Conservation (phyloP, 2,888 invertebrate species). For the Lasioglossum pauxillum region DNA sequence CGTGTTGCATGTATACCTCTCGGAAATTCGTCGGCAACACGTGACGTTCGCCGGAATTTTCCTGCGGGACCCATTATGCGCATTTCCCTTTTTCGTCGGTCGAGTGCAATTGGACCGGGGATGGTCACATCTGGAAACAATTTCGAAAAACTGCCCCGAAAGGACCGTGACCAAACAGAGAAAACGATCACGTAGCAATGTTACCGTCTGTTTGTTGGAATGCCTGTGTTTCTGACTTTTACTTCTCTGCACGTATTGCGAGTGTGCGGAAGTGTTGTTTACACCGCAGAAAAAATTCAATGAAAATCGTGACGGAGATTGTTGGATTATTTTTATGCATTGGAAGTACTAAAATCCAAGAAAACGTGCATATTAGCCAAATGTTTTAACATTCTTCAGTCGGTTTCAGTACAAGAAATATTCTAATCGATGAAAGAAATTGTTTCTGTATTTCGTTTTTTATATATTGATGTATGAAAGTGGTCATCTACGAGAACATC, state of each 20-base stretch:
- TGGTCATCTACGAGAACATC: too few relatives aligned
- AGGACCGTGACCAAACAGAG: not conserved
- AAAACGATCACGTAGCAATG: not conserved
- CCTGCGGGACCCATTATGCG: conserved; percentile 22
- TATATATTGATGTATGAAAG: not conserved
- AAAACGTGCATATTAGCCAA: not conserved
- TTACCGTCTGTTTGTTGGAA: not conserved
- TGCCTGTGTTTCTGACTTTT: not conserved
- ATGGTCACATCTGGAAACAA: conserved; percentile 52
- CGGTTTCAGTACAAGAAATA: not conserved
- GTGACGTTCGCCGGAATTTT: conserved; percentile 41
- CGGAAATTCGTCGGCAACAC: conserved; percentile 43
- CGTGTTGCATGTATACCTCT: conserved; percentile 26
- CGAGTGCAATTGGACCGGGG: conserved; percentile 11
- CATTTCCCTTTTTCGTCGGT: conserved; percentile 13
- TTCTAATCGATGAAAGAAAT: not conserved
- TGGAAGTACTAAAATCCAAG: not conserved
- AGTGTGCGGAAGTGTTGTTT: not conserved
- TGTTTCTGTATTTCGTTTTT: not conserved
- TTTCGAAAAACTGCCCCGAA: not conserved
- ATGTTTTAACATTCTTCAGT: not conserved
- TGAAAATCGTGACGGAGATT: not conserved
- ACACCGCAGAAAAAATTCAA: not conserved
- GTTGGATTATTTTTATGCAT: too few relatives aligned
- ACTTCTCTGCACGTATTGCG: not conserved